Evolutionary conservation across 1,140 invertebrate species (phyloP), one percentile per base, ranked within the genome.

Genomic region (Leptoteleia sp.): DNA sequence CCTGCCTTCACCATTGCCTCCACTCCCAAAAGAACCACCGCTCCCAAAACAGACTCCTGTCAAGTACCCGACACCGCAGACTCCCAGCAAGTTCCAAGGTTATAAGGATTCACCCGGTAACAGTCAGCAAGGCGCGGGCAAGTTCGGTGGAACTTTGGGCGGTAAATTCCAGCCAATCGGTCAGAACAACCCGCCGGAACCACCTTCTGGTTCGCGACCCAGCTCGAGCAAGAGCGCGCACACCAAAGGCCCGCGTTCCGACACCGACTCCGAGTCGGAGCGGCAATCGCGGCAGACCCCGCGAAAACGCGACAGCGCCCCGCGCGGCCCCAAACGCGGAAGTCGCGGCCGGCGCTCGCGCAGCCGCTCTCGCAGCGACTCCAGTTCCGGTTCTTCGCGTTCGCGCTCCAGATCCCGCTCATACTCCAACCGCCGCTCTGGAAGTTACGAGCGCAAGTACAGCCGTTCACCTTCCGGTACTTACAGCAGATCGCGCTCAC

Each of bases 401-500:
- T 91, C 90, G n/a, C 87, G 89, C 0, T 91, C 90, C 0, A 84
- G 89, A 4, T 92, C 91, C 0, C 81, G 85, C 3, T 89, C 87
- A 0, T 90, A 90, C 54, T 88, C 88, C 0, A 87, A 87, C 52
- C 78, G 76, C 11, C 83, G 91, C 13, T 89, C 91, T 0, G 90
- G 91, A 1, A 91, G 91, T 80, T 91, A 92, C 65, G 89, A 91
- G 43, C 87, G 91, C 4, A 89, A 88, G 16, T 89, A 90, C 57
- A 88, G 91, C 3, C 90, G 91, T 22, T 92, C 91, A 75, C 83
- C 88, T 31, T 86, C 91, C 47, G 87, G 88, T 0, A 89, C 85
- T 0, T 89, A 89, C 70, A 88, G 87, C 17, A 80, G 89, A 31
- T 88, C 88, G 1, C 82, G 88, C 0, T 92, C 91, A 61, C 91